Evolutionary conservation across 2,113 vertebrate species (phyloP).

Genomic region (Petrocephalus zakoni): DNA sequence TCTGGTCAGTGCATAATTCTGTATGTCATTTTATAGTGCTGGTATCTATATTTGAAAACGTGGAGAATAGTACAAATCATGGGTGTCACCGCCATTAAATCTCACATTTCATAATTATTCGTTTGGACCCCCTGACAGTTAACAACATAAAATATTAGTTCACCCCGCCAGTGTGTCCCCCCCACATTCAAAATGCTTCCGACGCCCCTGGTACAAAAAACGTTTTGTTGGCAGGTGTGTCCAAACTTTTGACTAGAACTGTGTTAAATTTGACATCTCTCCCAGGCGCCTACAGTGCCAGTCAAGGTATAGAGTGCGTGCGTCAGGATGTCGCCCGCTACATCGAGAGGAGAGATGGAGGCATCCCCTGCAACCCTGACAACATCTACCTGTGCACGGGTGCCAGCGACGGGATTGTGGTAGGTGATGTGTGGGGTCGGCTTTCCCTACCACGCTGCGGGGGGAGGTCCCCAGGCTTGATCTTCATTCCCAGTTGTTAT

Average conservation of each 20-base stretch:
- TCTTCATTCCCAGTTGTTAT: background rate
- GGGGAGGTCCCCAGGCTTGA: background rate
- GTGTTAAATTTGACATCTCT: background rate
- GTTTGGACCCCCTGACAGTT: too few relatives aligned
- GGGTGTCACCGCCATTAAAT: too few relatives aligned
- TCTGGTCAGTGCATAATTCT: too few relatives aligned
- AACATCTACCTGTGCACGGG: constrained; percentile 67
- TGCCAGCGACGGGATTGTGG: constrained; percentile 65
- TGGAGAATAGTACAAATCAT: background rate
- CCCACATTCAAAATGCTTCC: too few relatives aligned
- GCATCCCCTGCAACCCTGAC: constrained; percentile 49
- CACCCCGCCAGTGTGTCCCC: too few relatives aligned
- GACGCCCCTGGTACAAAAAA: too few relatives aligned
- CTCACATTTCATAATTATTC: too few relatives aligned
- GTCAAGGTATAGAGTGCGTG: constrained; percentile 59
- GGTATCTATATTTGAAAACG: background rate
- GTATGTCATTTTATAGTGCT: background rate
- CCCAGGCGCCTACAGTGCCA: constrained; percentile 64
- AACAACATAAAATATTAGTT: too few relatives aligned
- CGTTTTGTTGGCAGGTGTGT: background rate
- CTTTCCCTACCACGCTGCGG: background rate
- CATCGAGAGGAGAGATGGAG: constrained; percentile 62
- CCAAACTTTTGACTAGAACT: background rate
- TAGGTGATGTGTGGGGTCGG: too few relatives aligned
- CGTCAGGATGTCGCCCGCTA: constrained; percentile 58